Percentiles rank a stretch among this genome's conserved stretches.
These are phyloP conservation scores for Epinephelus fuscoguttatus DNA, from an alignment of 2,113 vertebrate species.

Conservation along the genomic window DNA sequence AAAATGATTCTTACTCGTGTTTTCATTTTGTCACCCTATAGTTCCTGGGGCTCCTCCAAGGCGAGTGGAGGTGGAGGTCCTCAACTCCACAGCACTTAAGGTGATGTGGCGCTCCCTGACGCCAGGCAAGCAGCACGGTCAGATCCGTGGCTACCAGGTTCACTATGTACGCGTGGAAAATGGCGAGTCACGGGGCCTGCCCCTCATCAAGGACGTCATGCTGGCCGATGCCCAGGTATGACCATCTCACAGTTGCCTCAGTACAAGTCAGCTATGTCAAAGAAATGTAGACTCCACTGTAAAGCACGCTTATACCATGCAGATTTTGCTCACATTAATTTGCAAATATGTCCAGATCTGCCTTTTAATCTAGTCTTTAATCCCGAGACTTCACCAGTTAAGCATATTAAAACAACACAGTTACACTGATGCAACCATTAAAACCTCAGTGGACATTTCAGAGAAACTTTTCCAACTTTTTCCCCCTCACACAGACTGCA, in stretches of 20 bases:
- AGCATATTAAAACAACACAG: background rate
- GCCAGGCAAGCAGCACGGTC: conserved; percentile 94
- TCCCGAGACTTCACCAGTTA: background rate
- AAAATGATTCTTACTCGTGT: background rate
- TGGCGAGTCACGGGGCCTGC: conserved; percentile 93
- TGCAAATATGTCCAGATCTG: background rate
- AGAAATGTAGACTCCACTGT: background rate
- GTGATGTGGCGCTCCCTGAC: conserved; percentile 96
- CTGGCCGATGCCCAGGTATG: conserved; percentile 96
- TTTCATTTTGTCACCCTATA: conserved; percentile 59
- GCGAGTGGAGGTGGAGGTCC: conserved; percentile 95
- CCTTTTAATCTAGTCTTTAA: background rate
- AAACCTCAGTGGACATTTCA: background rate
- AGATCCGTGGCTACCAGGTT: conserved; percentile 98
- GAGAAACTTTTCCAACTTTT: conserved; percentile 9
- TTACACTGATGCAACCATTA: background rate
- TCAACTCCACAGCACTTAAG: conserved; percentile 95
- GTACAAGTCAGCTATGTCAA: background rate
- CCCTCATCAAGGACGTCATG: conserved; percentile 98
- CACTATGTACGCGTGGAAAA: conserved; percentile 97
- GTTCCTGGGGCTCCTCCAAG: conserved; percentile 96
- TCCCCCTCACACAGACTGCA: background rate
- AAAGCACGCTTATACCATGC: background rate
- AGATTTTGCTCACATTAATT: background rate
- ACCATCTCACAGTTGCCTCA: conserved; percentile 13